phyloP scores from a whole-genome alignment of 2,888 invertebrate genomes.

The Tinea trinotella region DNA sequence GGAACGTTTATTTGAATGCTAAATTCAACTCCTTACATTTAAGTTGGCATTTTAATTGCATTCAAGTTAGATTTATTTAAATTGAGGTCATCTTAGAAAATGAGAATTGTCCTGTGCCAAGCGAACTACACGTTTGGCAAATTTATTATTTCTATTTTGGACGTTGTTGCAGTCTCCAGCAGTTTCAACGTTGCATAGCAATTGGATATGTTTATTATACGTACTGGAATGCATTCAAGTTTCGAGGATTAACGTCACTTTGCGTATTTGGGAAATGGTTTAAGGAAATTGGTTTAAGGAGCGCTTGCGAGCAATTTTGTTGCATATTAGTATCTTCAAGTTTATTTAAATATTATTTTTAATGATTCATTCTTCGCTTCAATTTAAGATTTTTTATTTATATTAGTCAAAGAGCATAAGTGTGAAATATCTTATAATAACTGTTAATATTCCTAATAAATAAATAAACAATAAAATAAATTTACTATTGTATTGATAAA shows the following conservation, averaged over 20 bases:
- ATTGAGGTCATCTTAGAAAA: slow-evolving; percentile 48
- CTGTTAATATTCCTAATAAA: too few relatives aligned
- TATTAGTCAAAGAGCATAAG: too few relatives aligned
- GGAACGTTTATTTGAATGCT: background rate
- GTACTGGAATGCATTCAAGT: slow-evolving; percentile 13
- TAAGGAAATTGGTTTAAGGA: background rate
- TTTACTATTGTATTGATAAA: too few relatives aligned
- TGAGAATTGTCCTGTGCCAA: slow-evolving; percentile 38
- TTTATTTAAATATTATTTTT: too few relatives aligned
- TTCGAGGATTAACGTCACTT: slow-evolving; percentile 6
- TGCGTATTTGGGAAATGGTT: background rate
- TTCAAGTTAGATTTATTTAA: slow-evolving; percentile 40
- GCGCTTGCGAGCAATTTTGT: too few relatives aligned
- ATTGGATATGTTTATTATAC: slow-evolving; percentile 15
- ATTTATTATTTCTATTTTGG: slow-evolving; percentile 18
- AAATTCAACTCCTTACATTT: background rate
- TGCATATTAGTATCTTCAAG: too few relatives aligned
- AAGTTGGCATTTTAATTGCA: slow-evolving; percentile 44
- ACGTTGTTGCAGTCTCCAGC: slow-evolving; percentile 11
- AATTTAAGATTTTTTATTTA: too few relatives aligned
- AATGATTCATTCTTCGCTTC: too few relatives aligned
- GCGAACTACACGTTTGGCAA: background rate
- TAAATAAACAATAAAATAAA: too few relatives aligned
- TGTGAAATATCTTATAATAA: too few relatives aligned
- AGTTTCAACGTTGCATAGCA: slow-evolving; percentile 14